phyloP scores from a whole-genome alignment of 2,888 invertebrate species.

The Anodontia alba region DNA sequence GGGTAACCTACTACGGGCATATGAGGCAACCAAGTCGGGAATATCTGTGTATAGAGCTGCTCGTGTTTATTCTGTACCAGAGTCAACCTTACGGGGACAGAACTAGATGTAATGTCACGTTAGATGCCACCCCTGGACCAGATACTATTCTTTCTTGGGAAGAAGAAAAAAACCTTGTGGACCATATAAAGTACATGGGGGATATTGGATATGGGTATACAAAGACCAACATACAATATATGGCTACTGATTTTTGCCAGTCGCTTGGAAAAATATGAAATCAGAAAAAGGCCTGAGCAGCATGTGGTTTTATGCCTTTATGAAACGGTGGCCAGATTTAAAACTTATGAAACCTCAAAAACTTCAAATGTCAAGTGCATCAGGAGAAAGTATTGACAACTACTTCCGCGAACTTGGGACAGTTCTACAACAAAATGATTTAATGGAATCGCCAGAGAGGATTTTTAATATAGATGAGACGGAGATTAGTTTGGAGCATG shows the following conservation, averaged over 20 bases:
- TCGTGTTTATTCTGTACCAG: conserved; percentile 31
- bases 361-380: background rate
- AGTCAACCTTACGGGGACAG: conserved; percentile 38
- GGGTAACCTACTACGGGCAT: conserved; percentile 25
- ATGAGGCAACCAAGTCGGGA: conserved; percentile 30
- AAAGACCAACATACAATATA: conserved; percentile 11
- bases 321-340: background rate
- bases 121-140: background rate
- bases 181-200: conserved; percentile 38
- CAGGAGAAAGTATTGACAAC: background rate
- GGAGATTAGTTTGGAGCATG: background rate
- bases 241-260: conserved; percentile 33
- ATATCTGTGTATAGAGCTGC: conserved; percentile 31
- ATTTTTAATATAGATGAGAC: background rate
- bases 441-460: background rate
- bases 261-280: conserved; percentile 32
- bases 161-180: conserved; percentile 22
- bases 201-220: conserved; percentile 44
- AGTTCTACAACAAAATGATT: background rate
- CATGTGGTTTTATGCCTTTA: background rate
- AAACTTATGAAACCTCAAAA: background rate
- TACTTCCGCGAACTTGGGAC: background rate
- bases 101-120: background rate
- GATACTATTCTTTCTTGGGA: background rate
- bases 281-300: background rate